Percentiles rank a stretch among this genome's conserved stretches.
Evolutionary conservation across 2,888 invertebrate genomes (phyloP).

Genomic region (Galerucella calmariensis): DNA sequence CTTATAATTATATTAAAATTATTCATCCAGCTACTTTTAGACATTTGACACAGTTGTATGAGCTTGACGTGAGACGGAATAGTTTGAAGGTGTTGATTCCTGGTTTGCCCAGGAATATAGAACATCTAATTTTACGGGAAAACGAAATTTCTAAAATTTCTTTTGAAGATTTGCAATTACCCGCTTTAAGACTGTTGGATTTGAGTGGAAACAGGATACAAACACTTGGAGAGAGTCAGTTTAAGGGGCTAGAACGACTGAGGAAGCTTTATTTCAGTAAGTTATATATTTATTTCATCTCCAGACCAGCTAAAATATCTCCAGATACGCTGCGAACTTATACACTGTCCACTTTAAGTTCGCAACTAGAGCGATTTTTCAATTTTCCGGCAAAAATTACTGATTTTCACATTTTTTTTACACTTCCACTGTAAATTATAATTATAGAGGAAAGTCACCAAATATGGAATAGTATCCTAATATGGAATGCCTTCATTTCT

Average conservation of each 20-base stretch:
- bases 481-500: too few relatives aligned
- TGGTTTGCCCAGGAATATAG: constrained; percentile 80
- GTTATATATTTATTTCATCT: not conserved
- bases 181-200: constrained; percentile 79
- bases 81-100: constrained; percentile 79
- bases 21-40: constrained; percentile 82
- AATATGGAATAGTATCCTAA: too few relatives aligned
- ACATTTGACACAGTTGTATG: constrained; percentile 79
- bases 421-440: too few relatives aligned
- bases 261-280: constrained; percentile 77
- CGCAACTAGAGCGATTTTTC: too few relatives aligned
- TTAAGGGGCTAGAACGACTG: constrained; percentile 75
- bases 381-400: too few relatives aligned
- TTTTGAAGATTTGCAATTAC: constrained; percentile 77
- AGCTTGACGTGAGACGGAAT: constrained; percentile 82
- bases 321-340: too few relatives aligned
- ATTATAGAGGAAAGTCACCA: too few relatives aligned
- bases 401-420: too few relatives aligned
- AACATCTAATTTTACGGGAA: constrained; percentile 76
- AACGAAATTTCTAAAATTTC: constrained; percentile 76
- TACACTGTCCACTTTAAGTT: too few relatives aligned
- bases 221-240: constrained; percentile 73
- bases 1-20: constrained; percentile 76
- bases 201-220: constrained; percentile 80
- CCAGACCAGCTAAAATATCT: too few relatives aligned